Evolutionary conservation across 2,113 vertebrate species (phyloP).

Genomic region (Dicentrarchus labrax): DNA sequence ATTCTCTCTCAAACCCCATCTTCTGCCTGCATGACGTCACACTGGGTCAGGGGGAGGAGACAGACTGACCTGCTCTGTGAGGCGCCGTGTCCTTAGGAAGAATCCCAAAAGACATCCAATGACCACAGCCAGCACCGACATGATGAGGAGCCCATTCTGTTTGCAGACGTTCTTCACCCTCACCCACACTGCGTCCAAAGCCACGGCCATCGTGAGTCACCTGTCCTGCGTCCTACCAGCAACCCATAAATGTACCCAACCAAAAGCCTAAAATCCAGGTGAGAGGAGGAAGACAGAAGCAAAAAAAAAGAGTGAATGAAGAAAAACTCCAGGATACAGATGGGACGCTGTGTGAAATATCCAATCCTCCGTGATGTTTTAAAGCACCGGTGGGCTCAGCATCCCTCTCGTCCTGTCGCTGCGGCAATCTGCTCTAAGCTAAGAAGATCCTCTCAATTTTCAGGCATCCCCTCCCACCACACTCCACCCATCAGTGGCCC

Average conservation of each 20-base stretch:
- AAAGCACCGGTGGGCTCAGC: constrained; percentile 55
- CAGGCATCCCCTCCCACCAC: constrained; percentile 59
- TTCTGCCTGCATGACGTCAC: constrained; percentile 24
- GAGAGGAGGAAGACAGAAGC: background rate
- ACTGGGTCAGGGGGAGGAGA: constrained; percentile 4
- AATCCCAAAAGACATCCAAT: constrained; percentile 96
- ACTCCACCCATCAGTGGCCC: constrained; percentile 75
- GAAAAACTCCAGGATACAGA: constrained; percentile 17
- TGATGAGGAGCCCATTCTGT: constrained; percentile 95
- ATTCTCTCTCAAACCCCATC: background rate
- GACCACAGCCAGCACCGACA: constrained; percentile 94
- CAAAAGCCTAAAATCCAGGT: constrained; percentile 49
- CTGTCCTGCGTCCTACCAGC: constrained; percentile 79
- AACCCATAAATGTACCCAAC: constrained; percentile 81
- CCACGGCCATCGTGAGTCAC: constrained; percentile 88
- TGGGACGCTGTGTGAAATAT: constrained; percentile 39
- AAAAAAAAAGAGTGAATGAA: background rate
- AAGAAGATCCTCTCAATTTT: constrained; percentile 84
- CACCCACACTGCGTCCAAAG: constrained; percentile 87
- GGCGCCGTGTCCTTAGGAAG: constrained; percentile 91
- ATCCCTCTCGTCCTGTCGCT: constrained; percentile 47
- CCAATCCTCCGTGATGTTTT: constrained; percentile 32
- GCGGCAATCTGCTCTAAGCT: constrained; percentile 76
- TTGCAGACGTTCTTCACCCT: constrained; percentile 92
- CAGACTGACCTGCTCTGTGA: constrained; percentile 93